These are phyloP conservation scores for Parapsyche elsis DNA, from an alignment of 1,140 invertebrate species.

Conservation along the genomic window DNA sequence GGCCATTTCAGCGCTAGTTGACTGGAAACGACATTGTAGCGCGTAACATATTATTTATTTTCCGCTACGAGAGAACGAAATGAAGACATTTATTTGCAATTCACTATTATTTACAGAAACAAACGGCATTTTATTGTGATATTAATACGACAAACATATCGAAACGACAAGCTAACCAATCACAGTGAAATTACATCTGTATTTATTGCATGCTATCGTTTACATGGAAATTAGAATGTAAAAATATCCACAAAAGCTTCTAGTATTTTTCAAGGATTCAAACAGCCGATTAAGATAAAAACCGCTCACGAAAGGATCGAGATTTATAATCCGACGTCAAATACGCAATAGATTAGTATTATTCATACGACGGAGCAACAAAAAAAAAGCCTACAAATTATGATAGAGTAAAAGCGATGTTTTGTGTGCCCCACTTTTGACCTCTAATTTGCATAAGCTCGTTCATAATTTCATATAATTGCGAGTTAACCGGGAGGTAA, in stretches of 20 bases:
- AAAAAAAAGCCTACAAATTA: background rate
- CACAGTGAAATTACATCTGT: too few relatives aligned
- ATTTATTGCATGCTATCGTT: too few relatives aligned
- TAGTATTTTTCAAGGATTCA: background rate
- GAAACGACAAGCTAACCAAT: too few relatives aligned
- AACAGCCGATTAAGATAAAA: background rate
- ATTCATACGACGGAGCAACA: too few relatives aligned
- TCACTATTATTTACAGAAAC: background rate
- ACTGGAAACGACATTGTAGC: conserved; percentile 24
- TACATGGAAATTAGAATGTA: too few relatives aligned
- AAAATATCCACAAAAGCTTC: too few relatives aligned
- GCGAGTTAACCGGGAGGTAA: background rate
- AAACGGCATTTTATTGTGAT: background rate
- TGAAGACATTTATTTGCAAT: conserved; percentile 17
- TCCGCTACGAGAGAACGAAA: background rate
- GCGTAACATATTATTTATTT: conserved; percentile 12
- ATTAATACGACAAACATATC: background rate
- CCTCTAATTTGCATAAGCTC: conserved; percentile 7
- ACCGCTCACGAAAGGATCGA: conserved; percentile 8
- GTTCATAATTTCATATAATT: conserved; percentile 13
- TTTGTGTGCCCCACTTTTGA: conserved; percentile 1
- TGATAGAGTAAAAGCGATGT: conserved; percentile 1
- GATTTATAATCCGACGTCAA: background rate
- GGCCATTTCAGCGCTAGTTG: conserved; percentile 16
- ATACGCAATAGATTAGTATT: too few relatives aligned